These are phyloP conservation scores for Petroica traversi DNA, from an alignment of 2,113 vertebrate species.

Conservation along the genomic window DNA sequence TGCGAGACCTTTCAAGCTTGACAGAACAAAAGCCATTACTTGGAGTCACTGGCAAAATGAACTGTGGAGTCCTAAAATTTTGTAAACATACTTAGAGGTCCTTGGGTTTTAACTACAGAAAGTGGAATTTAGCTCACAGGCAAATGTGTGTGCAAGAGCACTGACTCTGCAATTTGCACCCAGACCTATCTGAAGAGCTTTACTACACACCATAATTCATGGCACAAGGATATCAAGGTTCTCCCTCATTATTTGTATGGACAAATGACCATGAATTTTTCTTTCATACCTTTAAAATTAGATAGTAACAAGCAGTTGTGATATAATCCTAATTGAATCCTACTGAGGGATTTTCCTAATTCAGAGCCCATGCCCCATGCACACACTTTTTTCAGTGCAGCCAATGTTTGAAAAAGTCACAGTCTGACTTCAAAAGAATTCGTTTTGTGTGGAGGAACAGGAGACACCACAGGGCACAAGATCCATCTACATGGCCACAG, in stretches of 20 bases:
- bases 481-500: not conserved
- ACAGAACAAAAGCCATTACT: not conserved
- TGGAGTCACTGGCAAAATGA: not conserved
- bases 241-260: not conserved
- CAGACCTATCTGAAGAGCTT: not conserved
- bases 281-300: not conserved
- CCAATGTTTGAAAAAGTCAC: not conserved
- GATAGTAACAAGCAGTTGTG: not conserved
- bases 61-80: not conserved
- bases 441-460: not conserved
- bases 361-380: not conserved
- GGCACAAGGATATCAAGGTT: not conserved
- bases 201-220: not conserved
- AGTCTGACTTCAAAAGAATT: not conserved
- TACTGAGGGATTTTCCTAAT: not conserved
- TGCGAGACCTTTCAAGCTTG: not conserved
- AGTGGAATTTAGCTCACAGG: not conserved
- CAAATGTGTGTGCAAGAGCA: not conserved
- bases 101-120: not conserved
- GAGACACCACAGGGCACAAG: not conserved
- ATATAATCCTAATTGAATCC: not conserved
- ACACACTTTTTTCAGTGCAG: not conserved
- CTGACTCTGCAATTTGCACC: not conserved
- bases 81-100: not conserved
- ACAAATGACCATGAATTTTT: fast-evolving